Conservation (phyloP, 1,140 invertebrate genomes). For the Nylanderia fulva region DNA sequence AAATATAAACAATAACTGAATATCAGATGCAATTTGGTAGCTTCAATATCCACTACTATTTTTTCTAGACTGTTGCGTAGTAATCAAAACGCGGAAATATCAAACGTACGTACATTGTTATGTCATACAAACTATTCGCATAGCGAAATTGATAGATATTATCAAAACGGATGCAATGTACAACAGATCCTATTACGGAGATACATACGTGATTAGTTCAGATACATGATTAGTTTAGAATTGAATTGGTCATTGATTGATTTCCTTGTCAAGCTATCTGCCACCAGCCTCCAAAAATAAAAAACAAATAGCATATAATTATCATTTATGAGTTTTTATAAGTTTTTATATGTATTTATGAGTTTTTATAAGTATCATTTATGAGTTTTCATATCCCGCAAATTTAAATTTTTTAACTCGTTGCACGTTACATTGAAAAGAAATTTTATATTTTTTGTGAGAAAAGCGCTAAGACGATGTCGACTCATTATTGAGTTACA, state of each 20-base stretch:
- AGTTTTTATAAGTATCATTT: no score
- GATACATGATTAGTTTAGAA: neutral
- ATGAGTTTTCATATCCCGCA: no score
- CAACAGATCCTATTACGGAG: neutral
- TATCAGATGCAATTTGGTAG: neutral
- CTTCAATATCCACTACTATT: neutral
- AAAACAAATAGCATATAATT: no score
- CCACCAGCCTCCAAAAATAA: no score
- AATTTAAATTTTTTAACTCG: no score
- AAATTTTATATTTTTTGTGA: no score
- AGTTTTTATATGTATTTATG: no score
- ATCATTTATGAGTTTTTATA: no score
- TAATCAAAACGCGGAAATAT: slow-evolving; percentile 9
- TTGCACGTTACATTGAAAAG: no score
- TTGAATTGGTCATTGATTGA: neutral
- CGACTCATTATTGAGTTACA: no score
- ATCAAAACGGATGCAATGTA: neutral
- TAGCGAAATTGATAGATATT: slow-evolving; percentile 2
- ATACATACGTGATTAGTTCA: neutral
- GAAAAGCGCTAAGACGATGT: no score
- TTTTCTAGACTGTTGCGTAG: neutral
- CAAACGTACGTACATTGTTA: neutral
- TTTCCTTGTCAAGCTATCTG: no score
- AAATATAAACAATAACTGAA: neutral
- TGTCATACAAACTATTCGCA: neutral